A percentile compares a stretch with the other conserved stretches of the same genome.
These are phyloP conservation scores for Poecilia velifera DNA, from an alignment of 2,797 vertebrate genomes.

Conservation along the genomic window DNA sequence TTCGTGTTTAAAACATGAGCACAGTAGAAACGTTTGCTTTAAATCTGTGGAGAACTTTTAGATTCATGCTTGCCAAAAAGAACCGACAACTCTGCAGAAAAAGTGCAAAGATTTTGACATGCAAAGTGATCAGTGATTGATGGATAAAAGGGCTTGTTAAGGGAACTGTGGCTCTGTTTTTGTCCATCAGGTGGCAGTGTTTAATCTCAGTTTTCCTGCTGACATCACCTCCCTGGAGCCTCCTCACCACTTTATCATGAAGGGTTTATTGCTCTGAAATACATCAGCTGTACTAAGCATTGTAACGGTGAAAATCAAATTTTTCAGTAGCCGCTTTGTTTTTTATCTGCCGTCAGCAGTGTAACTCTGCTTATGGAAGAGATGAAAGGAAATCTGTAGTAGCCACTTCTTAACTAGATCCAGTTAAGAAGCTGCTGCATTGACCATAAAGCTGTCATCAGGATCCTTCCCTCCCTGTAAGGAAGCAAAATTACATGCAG, in stretches of 20 bases:
- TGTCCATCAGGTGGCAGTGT: conserved; percentile 69
- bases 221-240: conserved; percentile 8
- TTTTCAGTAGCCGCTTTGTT: not conserved
- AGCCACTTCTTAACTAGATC: conserved; percentile 5
- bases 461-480: conserved; percentile 20
- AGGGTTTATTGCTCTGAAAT: not conserved
- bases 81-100: not conserved
- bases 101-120: not conserved
- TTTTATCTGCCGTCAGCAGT: not conserved
- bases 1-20: not conserved
- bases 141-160: not conserved
- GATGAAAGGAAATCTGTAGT: not conserved
- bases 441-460: conserved; percentile 8
- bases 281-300: not conserved
- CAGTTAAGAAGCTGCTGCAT: not conserved
- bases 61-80: not conserved
- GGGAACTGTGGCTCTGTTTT: conserved; percentile 7
- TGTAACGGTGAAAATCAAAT: not conserved
- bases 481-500: conserved; percentile 23
- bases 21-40: not conserved
- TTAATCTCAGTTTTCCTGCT: conserved; percentile 36
- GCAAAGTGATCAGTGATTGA: not conserved
- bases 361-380: not conserved
- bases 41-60: not conserved
- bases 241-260: conserved; percentile 17